These are phyloP conservation scores for Notocelia uddmanniana DNA, from an alignment of 2,888 invertebrate species.

Conservation along the genomic window DNA sequence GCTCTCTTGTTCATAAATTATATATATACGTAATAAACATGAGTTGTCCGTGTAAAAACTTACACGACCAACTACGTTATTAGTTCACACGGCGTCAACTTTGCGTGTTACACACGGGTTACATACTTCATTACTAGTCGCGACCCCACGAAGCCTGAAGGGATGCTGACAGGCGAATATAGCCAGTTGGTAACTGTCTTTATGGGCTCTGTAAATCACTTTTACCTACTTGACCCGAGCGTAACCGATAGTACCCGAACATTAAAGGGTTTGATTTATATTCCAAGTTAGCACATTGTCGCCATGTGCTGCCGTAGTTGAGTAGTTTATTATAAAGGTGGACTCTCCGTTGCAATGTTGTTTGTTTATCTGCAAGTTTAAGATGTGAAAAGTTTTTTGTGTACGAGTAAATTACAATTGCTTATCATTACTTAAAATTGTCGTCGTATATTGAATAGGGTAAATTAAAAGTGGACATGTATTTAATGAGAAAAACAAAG, in stretches of 20 bases:
- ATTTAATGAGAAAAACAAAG: too few relatives aligned
- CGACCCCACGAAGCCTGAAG: slow-evolving; percentile 56
- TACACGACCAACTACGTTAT: slow-evolving; percentile 48
- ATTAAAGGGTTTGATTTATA: slow-evolving; percentile 85
- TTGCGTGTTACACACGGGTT: slow-evolving; percentile 53
- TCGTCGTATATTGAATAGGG: background rate
- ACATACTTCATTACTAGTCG: slow-evolving; percentile 64
- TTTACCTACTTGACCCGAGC: slow-evolving; percentile 79
- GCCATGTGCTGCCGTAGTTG: slow-evolving; percentile 77
- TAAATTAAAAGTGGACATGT: too few relatives aligned
- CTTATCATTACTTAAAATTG: background rate
- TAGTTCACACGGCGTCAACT: slow-evolving; percentile 51
- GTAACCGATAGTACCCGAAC: slow-evolving; percentile 73
- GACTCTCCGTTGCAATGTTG: slow-evolving; percentile 53
- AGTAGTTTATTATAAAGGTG: slow-evolving; percentile 78
- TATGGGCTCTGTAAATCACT: slow-evolving; percentile 79
- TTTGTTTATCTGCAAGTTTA: slow-evolving; percentile 18
- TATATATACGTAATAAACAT: too few relatives aligned
- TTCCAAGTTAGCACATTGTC: slow-evolving; percentile 79
- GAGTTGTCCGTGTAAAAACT: slow-evolving; percentile 19
- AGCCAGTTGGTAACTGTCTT: slow-evolving; percentile 74
- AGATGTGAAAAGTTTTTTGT: slow-evolving; percentile 2
- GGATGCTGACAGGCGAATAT: slow-evolving; percentile 76
- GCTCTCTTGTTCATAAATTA: too few relatives aligned
- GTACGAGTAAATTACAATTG: background rate